Evolutionary conservation across 2,113 vertebrate genomes (phyloP), one percentile per base, ranked within the genome.

Genomic region (Cyprinodon variegatus): DNA sequence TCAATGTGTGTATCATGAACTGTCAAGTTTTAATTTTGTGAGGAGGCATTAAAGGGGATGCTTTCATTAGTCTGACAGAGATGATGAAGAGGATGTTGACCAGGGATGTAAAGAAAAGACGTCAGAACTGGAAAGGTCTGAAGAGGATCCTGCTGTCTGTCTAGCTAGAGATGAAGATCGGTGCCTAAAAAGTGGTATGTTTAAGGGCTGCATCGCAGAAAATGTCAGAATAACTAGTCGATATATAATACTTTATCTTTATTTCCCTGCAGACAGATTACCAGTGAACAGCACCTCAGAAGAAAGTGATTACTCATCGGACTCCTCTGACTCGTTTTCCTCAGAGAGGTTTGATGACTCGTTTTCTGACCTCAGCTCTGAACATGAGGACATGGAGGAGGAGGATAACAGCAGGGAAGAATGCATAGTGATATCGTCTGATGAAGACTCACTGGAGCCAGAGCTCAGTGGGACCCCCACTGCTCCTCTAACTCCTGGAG

Each of bases 171-270:
- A 93, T 63, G 94, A 91, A 75, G 93, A 93, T 1, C 93, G 90
- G 53, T 82, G 89, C 82, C 95, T 92, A 0, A 95, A 95, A 29
- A 94, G 87, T 74, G 96, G 96, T 96, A 85, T 13, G 87, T 70
- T 76, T 40, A 60, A 73, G 67, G 0, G 59, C 15, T 48, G 1
- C 1, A 43, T 63, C 36, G 3, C 29, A 68, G 1, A 70, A 53
- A 9, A 39, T 9, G 41, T 2, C 40, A 17, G 36, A 70, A 17
- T 13, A 45, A 7, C 17, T 13, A 37, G 8, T 43, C 1, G 57
- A 3, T 22, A 3, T 66, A 61, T 36, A 1, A 14, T 37, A 45
- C 39, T 36, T 0, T 68, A 64, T 77, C 4, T 48, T 74, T 67
- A 53, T 68, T 62, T n/a, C 41, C 22, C n/a, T 45, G 3, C 11